Percentiles rank a stretch among this genome's conserved stretches.
Evolutionary conservation across 2,797 vertebrate genomes (phyloP).

Genomic region (Bradypodion ventrale): DNA sequence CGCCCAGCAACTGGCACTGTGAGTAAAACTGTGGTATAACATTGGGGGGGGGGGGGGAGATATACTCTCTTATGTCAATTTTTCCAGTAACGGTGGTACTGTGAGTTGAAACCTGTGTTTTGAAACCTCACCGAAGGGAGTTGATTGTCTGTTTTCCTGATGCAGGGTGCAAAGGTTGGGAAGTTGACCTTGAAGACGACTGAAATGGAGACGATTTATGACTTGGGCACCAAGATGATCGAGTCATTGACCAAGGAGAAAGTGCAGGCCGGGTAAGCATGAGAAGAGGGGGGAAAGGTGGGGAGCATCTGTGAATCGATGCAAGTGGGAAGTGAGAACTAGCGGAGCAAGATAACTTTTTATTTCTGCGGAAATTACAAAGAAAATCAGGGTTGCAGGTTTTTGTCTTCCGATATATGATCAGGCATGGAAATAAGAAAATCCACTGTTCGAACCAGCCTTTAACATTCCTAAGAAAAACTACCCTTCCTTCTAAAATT

Average conservation of each 20-base stretch:
- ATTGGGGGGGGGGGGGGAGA: accelerated
- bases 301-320: neutral
- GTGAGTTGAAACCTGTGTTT: neutral
- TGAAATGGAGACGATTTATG: slow-evolving; percentile 96
- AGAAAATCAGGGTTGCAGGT: neutral
- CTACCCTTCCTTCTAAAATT: neutral
- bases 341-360: neutral
- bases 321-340: neutral
- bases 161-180: slow-evolving; percentile 90
- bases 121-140: neutral
- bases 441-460: neutral
- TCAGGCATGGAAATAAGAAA: neutral
- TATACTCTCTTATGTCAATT: neutral
- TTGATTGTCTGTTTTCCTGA: neutral
- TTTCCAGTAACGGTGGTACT: neutral
- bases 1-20: slow-evolving; percentile 93
- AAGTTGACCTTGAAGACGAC: slow-evolving; percentile 94
- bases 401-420: neutral
- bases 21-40: slow-evolving; percentile 42
- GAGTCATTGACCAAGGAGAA: slow-evolving; percentile 95
- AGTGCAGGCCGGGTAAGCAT: slow-evolving; percentile 90
- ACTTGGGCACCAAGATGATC: slow-evolving; percentile 96
- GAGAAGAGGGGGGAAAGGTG: neutral
- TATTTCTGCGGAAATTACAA: neutral
- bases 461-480: neutral